Evolutionary conservation across 2,888 invertebrate genomes (phyloP).

Genomic region (Meiosimyza decipiens): DNA sequence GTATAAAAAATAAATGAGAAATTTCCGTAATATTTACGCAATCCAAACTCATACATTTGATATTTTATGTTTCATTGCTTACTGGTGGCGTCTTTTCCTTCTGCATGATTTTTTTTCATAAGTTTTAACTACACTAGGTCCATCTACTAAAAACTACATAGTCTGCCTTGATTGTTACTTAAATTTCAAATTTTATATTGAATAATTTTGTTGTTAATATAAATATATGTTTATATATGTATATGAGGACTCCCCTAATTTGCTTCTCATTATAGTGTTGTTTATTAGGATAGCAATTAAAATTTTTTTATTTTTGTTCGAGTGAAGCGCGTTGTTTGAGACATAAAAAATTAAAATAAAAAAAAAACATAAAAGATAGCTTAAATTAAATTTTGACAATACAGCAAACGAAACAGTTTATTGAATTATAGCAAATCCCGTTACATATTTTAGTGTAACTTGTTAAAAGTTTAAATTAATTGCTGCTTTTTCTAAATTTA

Average conservation of each 20-base stretch:
- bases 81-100: too few species aligned
- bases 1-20: background rate
- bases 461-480: slow-evolving; percentile 19
- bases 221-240: slow-evolving; percentile 21
- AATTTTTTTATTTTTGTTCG: too few species aligned
- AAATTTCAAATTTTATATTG: slow-evolving; percentile 24
- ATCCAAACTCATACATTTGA: too few species aligned
- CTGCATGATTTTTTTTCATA: background rate
- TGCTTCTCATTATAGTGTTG: background rate
- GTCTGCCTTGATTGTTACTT: slow-evolving; percentile 44
- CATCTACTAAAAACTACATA: slow-evolving; percentile 37
- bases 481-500: slow-evolving; percentile 25
- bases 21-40: too few species aligned
- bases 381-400: too few species aligned
- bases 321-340: too few species aligned
- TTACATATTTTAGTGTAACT: background rate
- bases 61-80: too few species aligned
- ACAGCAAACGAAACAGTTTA: too few species aligned
- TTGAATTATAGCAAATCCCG: too few species aligned
- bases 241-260: slow-evolving; percentile 2
- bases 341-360: too few species aligned
- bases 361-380: too few species aligned
- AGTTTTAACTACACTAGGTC: slow-evolving; percentile 27
- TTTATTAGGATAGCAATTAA: slow-evolving; percentile 13
- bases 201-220: background rate